Conservation (phyloP, 2,888 invertebrate genomes). For the Cantharis nigra region DNA sequence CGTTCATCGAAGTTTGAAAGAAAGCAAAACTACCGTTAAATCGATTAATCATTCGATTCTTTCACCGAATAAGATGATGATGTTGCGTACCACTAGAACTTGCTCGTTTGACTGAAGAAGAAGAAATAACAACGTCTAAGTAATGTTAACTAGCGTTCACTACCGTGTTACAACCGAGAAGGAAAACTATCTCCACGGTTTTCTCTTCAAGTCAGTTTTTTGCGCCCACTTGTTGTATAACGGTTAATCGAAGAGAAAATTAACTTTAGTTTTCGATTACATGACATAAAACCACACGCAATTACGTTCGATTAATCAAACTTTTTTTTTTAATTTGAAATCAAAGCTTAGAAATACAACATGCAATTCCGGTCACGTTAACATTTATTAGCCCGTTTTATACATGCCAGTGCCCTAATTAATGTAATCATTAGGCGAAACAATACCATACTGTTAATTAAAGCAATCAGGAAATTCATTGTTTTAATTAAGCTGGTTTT, state of each 20-base stretch:
- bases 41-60: constrained; percentile 3
- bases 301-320: neutral
- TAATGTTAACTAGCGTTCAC: constrained; percentile 42
- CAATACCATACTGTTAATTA: neutral
- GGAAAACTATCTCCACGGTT: constrained; percentile 36
- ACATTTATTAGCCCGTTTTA: neutral
- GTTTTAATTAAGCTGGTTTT: neutral
- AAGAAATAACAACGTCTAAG: constrained; percentile 21
- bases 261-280: neutral
- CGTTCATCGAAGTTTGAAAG: neutral
- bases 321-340: neutral
- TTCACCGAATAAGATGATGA: constrained; percentile 9
- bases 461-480: neutral
- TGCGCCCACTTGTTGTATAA: neutral
- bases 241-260: constrained; percentile 1
- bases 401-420: neutral
- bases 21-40: constrained; percentile 19
- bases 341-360: neutral
- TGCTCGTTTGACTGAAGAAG: constrained; percentile 22
- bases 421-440: neutral
- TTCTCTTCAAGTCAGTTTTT: constrained; percentile 23
- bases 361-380: neutral
- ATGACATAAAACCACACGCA: neutral
- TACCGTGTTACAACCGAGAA: constrained; percentile 31
- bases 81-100: constrained; percentile 20